These are phyloP conservation scores for Arenaria interpres DNA, from an alignment of 2,113 vertebrate genomes.

Conservation along the genomic window DNA sequence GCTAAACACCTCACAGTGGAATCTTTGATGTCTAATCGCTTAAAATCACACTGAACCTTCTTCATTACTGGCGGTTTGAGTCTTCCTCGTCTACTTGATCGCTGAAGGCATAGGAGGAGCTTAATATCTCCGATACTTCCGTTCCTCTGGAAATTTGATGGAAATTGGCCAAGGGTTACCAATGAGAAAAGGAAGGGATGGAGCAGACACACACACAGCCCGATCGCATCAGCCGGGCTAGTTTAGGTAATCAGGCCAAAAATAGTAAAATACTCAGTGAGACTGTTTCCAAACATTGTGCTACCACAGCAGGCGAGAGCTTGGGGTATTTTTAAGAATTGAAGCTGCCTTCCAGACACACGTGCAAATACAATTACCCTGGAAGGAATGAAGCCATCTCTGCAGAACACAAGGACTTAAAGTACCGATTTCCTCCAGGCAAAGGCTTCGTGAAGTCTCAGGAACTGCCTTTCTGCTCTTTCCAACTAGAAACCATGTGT, in stretches of 20 bases:
- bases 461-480: neutral
- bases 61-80: neutral
- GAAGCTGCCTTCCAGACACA: neutral
- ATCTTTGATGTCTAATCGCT: neutral
- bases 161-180: neutral
- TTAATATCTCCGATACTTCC: fast-evolving
- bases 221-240: neutral
- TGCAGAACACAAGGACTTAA: neutral
- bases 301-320: neutral
- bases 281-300: neutral
- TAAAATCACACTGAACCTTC: neutral
- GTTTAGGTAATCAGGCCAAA: conserved; percentile 10
- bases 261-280: neutral
- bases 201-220: neutral
- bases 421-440: neutral
- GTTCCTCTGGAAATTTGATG: neutral
- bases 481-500: neutral
- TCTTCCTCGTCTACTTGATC: neutral
- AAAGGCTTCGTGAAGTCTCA: neutral
- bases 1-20: neutral
- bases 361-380: neutral
- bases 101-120: neutral
- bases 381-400: neutral
- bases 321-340: neutral
- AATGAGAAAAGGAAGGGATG: neutral